Evolutionary conservation across 2,797 vertebrate species (phyloP).

Genomic region (Cetoscarus ocellatus): DNA sequence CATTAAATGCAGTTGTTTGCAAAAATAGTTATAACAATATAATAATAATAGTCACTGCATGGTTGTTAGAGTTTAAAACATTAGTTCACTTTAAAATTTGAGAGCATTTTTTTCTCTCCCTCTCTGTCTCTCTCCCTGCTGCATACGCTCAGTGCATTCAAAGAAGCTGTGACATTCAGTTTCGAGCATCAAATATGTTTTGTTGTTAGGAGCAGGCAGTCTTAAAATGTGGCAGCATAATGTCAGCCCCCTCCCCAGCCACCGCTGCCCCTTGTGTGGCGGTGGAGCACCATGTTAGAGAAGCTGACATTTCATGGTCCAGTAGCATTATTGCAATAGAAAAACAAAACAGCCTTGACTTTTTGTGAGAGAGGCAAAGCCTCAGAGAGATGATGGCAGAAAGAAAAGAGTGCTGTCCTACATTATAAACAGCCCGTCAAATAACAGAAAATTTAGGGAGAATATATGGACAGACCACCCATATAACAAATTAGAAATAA

Average conservation of each 20-base stretch:
- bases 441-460: constrained; percentile 8
- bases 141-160: neutral
- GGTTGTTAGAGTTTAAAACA: no score
- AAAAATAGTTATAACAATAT: no score
- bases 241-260: constrained; percentile 39
- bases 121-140: neutral
- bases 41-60: no score
- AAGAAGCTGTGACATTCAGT: constrained; percentile 10
- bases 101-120: no score
- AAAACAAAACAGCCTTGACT: constrained; percentile 52
- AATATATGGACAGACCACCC: neutral
- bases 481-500: neutral
- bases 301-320: constrained; percentile 68
- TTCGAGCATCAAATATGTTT: constrained; percentile 19
- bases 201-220: constrained; percentile 40
- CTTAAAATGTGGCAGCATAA: constrained; percentile 49
- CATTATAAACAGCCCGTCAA: constrained; percentile 4
- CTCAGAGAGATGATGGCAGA: constrained; percentile 6
- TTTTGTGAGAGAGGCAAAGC: constrained; percentile 35
- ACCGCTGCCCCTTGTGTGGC: constrained; percentile 28
- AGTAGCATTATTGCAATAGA: constrained; percentile 44
- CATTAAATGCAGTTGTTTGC: no score
- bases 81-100: no score
- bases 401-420: constrained; percentile 1
- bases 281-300: constrained; percentile 30